Base-by-base conservation (phyloP, 2,797 vertebrate species). In the Aldrovandia affinis region DNA sequence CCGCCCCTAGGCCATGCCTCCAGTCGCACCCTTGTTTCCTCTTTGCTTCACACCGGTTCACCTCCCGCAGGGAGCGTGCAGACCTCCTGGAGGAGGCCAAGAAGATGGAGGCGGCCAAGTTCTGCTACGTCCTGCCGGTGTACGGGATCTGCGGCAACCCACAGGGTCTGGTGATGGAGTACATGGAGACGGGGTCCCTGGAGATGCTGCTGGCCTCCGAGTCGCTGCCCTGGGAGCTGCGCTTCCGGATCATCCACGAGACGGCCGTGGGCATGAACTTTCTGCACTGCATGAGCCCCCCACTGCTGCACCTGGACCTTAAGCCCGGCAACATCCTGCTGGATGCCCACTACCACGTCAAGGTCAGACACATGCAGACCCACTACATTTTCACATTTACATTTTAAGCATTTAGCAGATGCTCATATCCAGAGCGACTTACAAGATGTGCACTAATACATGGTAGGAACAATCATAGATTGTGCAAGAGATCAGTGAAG, bases 51-150 rank as follows among this genome's bases (percentile, higher is more conserved):
- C 0, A 0, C 83, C 42, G 63, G 10, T 33, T 83, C 42, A 30
- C 78, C 59, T 44, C 61, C 25, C 82, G 0, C 90, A 99, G 98
- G 93, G 98, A 99, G 73, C 97, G 96, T 12, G 91, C 95, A 1
- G 98, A 98, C 91, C 93, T 99, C 55, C 82, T 99, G 1, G 97
- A 98, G 85, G 98, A 99, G 91, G 98, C 98, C 1, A 98, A 96
- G 92, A 99, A 99, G 94, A 99, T 99, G 98, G 98, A 99, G 91
- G 97, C 97, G 82, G 98, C 98, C 28, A 99, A 99, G 92, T 99
- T 99, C 88, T 96, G 97, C 8, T 99, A 99, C 86, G 96, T 99
- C 80, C 94, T 99, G 52, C 98, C 98, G 0, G 98, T 99, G 70
- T 99, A 99, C 0, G 98, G 98, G 87, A 99, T 99, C 91, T 99